phyloP scores from a whole-genome alignment of 2,888 invertebrate genomes.

The Habroteleia sp. region DNA sequence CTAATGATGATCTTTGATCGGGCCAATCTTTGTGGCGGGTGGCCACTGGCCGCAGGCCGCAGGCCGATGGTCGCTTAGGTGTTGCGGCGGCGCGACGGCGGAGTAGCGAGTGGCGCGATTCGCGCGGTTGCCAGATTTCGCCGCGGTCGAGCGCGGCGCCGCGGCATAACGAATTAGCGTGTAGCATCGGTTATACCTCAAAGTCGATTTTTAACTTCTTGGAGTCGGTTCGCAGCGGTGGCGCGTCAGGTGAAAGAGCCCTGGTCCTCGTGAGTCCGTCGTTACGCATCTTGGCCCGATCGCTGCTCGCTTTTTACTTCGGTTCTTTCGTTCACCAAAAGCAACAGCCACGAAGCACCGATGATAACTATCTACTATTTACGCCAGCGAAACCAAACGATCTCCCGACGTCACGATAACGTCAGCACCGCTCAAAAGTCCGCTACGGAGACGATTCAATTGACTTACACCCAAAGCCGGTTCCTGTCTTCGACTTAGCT shows the following conservation, averaged over 20 bases:
- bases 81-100: too few species aligned
- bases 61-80: too few species aligned
- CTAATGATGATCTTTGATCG: too few species aligned
- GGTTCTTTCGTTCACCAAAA: too few species aligned
- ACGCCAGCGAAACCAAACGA: constrained; percentile 25
- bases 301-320: too few species aligned
- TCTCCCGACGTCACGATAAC: constrained; percentile 44
- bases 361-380: constrained; percentile 44
- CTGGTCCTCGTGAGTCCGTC: constrained; percentile 65
- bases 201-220: constrained; percentile 64
- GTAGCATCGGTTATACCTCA: constrained; percentile 67
- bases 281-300: constrained; percentile 1
- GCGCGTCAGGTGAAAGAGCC: constrained; percentile 82
- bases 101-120: too few species aligned
- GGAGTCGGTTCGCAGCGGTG: constrained; percentile 37
- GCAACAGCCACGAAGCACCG: constrained; percentile 13
- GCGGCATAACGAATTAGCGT: constrained; percentile 7
- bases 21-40: too few species aligned
- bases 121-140: constrained; percentile 46
- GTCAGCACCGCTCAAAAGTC: constrained; percentile 23
- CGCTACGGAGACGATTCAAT: background rate
- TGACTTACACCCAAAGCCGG: too few species aligned
- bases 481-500: background rate
- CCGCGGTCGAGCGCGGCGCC: background rate
- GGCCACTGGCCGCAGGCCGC: too few species aligned